phyloP scores from a whole-genome alignment of 1,140 invertebrate genomes.

The Choristoneura fumiferana region DNA sequence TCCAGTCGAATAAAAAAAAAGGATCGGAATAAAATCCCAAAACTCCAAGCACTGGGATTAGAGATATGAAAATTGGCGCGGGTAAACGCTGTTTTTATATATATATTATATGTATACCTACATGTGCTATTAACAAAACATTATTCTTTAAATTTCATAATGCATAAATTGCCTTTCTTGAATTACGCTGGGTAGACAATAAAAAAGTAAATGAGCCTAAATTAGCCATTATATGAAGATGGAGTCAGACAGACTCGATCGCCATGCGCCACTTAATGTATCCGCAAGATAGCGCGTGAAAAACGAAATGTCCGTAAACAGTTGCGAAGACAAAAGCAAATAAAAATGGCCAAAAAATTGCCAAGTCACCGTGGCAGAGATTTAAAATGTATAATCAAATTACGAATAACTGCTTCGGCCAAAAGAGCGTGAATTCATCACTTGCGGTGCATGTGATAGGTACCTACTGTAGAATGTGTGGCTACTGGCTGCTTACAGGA shows the following conservation, averaged over 20 bases:
- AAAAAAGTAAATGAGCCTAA: neutral
- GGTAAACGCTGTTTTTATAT: too few relatives aligned
- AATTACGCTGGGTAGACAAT: neutral
- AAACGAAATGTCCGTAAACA: neutral
- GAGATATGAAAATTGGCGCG: too few relatives aligned
- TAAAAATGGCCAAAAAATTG: neutral
- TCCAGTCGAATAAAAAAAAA: too few relatives aligned
- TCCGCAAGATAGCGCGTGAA: neutral
- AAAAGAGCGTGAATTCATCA: neutral
- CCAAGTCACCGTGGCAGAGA: neutral
- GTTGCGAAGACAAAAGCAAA: neutral
- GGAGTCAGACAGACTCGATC: neutral
- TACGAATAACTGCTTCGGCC: neutral
- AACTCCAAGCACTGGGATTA: too few relatives aligned
- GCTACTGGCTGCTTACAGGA: too few relatives aligned
- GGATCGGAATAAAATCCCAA: too few relatives aligned
- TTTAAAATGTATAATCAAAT: neutral
- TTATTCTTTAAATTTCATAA: too few relatives aligned
- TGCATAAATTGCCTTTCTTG: neutral
- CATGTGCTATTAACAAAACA: too few relatives aligned
- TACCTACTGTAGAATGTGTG: too few relatives aligned
- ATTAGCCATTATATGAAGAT: constrained; percentile 4
- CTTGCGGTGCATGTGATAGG: neutral
- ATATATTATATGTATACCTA: too few relatives aligned
- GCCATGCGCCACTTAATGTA: neutral